phyloP scores from a whole-genome alignment of 2,113 vertebrate genomes.

The Corydoras sp. region DNA sequence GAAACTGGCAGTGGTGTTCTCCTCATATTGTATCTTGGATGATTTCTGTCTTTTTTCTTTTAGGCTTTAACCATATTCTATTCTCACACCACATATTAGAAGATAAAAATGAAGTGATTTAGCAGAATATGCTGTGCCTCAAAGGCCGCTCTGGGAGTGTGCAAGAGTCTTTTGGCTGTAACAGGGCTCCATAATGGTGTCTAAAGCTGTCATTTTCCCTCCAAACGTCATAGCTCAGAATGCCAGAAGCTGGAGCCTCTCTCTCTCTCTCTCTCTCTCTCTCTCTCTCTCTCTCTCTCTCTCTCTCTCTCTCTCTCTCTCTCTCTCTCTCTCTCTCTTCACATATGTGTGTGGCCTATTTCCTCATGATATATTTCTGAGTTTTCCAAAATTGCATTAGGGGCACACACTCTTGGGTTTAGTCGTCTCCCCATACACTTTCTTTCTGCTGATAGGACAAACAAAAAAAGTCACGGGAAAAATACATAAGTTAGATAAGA shows the following conservation, averaged over 20 bases:
- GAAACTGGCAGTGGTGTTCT: slow-evolving; percentile 16
- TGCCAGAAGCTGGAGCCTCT: slow-evolving; percentile 43
- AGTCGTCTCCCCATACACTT: too few relatives aligned
- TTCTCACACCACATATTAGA: slow-evolving; percentile 55
- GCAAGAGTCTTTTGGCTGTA: slow-evolving; percentile 40
- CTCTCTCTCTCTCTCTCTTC: too few relatives aligned
- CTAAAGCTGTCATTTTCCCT: slow-evolving; percentile 42
- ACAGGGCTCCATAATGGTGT: slow-evolving; percentile 50
- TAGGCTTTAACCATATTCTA: slow-evolving; percentile 50
- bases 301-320: too few relatives aligned
- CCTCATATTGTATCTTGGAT: slow-evolving; percentile 46
- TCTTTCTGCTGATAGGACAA: too few relatives aligned
- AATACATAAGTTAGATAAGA: too few relatives aligned
- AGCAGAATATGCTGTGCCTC: slow-evolving; percentile 49
- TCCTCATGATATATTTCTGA: slow-evolving; percentile 43
- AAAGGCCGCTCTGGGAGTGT: slow-evolving; percentile 47
- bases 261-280: neutral
- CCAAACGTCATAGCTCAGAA: slow-evolving; percentile 47
- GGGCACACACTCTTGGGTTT: slow-evolving; percentile 40
- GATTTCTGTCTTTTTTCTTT: slow-evolving; percentile 37
- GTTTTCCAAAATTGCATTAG: slow-evolving; percentile 55
- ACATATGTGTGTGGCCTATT: slow-evolving; percentile 22
- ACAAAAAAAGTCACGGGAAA: too few relatives aligned
- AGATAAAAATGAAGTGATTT: slow-evolving; percentile 59
- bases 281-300: too few relatives aligned